Percentiles rank a stretch among this genome's conserved stretches.
phyloP scores from a whole-genome alignment of 2,113 vertebrate genomes.

The Eolophus roseicapilla region DNA sequence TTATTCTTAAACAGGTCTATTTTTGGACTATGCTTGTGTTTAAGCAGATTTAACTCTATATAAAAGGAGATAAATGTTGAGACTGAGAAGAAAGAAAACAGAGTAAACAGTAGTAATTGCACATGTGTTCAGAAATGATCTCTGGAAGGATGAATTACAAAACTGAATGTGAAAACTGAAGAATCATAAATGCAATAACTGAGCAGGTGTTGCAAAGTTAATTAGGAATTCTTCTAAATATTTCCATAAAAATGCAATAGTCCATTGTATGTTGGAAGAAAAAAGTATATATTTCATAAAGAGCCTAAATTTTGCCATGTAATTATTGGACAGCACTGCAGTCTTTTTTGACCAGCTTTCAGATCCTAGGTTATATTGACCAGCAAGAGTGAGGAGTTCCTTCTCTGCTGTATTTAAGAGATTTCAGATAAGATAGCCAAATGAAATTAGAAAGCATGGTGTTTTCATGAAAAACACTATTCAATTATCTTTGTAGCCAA shows the following conservation, averaged over 20 bases:
- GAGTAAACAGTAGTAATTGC: not conserved
- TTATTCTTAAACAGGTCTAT: not conserved
- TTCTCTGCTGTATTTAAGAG: not conserved
- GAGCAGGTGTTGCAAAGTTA: not conserved
- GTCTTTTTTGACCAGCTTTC: not conserved
- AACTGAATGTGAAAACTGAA: not conserved
- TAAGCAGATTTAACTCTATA: not conserved
- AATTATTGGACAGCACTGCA: not conserved
- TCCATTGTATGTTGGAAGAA: not conserved
- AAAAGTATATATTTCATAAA: not conserved
- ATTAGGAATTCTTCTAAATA: not conserved
- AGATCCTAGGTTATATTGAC: not conserved
- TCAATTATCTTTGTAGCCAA: not conserved
- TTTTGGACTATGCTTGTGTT: not conserved
- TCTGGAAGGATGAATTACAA: not conserved
- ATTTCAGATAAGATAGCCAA: not conserved
- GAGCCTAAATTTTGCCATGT: not conserved
- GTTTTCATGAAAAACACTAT: constrained; percentile 1
- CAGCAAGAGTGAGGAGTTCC: not conserved
- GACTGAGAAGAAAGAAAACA: not conserved
- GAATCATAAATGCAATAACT: not conserved
- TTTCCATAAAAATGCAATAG: not conserved
- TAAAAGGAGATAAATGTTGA: not conserved
- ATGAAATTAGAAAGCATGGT: not conserved
- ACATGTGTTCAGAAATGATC: not conserved